Evolutionary conservation across 2,888 invertebrate species (phyloP).

Genomic region (Euplagia quadripunctaria): DNA sequence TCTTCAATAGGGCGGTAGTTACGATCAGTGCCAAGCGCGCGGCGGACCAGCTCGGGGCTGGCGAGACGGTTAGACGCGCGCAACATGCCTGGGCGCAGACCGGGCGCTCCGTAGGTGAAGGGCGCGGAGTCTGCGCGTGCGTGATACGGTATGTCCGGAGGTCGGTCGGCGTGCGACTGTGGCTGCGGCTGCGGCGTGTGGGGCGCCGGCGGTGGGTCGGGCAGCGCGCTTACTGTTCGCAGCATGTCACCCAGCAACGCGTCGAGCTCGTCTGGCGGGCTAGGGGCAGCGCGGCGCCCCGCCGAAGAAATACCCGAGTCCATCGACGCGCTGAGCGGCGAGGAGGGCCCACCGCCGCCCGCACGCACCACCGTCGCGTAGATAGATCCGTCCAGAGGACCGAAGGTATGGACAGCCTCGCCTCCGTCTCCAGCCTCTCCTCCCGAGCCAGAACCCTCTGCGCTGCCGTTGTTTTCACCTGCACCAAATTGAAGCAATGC

Average conservation of each 20-base stretch:
- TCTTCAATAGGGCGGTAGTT: slow-evolving; percentile 77
- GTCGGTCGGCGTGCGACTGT: slow-evolving; percentile 84
- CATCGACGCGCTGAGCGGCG: slow-evolving; percentile 95
- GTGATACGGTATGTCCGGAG: slow-evolving; percentile 94
- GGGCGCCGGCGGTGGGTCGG: slow-evolving; percentile 83
- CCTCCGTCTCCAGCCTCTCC: slow-evolving; percentile 80
- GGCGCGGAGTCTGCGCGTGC: slow-evolving; percentile 96
- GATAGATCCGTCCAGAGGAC: slow-evolving; percentile 96
- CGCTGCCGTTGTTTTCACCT: slow-evolving; percentile 88
- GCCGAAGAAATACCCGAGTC: slow-evolving; percentile 96
- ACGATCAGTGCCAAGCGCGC: slow-evolving; percentile 87
- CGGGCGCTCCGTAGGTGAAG: slow-evolving; percentile 94
- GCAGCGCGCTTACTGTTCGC: slow-evolving; percentile 94
- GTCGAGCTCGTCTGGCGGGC: slow-evolving; percentile 91
- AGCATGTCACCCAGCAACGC: slow-evolving; percentile 95
- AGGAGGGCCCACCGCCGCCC: slow-evolving; percentile 84
- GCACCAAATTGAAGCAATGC: slow-evolving; percentile 52
- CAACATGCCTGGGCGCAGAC: slow-evolving; percentile 88
- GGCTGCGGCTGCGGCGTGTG: slow-evolving; percentile 52
- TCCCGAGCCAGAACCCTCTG: slow-evolving; percentile 81
- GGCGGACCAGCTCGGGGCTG: slow-evolving; percentile 94
- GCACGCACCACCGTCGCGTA: slow-evolving; percentile 91
- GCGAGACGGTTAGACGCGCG: slow-evolving; percentile 92
- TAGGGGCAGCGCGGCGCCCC: slow-evolving; percentile 87
- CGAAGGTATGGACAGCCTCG: slow-evolving; percentile 90